Evolutionary conservation across 2,797 vertebrate species (phyloP).

Genomic region (Darevskia nairensis): DNA sequence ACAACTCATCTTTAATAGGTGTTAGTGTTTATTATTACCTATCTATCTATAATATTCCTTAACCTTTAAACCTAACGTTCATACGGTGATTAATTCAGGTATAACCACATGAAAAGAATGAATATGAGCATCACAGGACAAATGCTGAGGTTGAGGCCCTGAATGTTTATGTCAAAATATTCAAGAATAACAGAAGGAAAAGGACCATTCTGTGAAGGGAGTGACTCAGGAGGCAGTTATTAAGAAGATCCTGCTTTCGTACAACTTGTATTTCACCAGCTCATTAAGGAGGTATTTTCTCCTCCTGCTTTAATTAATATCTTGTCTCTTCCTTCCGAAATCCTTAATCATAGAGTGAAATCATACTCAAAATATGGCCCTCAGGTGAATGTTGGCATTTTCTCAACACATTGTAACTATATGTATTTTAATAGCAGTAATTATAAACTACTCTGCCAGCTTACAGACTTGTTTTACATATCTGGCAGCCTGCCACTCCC

Average conservation of each 20-base stretch:
- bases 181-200: slow-evolving; percentile 50
- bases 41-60: slow-evolving; percentile 1
- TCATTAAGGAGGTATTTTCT: slow-evolving; percentile 79
- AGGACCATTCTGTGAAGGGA: slow-evolving; percentile 45
- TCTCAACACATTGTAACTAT: slow-evolving; percentile 74
- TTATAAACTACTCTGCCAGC: slow-evolving; percentile 82
- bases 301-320: slow-evolving; percentile 79
- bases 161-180: slow-evolving; percentile 61
- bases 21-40: slow-evolving; percentile 26
- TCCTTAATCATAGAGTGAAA: slow-evolving; percentile 78
- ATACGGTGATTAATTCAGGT: slow-evolving; percentile 24
- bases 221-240: slow-evolving; percentile 60
- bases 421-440: slow-evolving; percentile 80
- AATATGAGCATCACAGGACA: slow-evolving; percentile 25
- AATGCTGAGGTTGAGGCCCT: slow-evolving; percentile 21
- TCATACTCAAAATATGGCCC: slow-evolving; percentile 75
- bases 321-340: slow-evolving; percentile 77
- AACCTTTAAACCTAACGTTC: slow-evolving; percentile 17
- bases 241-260: slow-evolving; percentile 71
- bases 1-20: slow-evolving; percentile 14
- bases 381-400: slow-evolving; percentile 69
- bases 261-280: slow-evolving; percentile 77
- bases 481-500: slow-evolving; percentile 72
- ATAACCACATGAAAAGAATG: slow-evolving; percentile 35
- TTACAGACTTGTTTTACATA: slow-evolving; percentile 79